Evolutionary conservation across 2,888 invertebrate genomes (phyloP), one percentile per base, ranked within the genome.

Genomic region (Tipula unca): DNA sequence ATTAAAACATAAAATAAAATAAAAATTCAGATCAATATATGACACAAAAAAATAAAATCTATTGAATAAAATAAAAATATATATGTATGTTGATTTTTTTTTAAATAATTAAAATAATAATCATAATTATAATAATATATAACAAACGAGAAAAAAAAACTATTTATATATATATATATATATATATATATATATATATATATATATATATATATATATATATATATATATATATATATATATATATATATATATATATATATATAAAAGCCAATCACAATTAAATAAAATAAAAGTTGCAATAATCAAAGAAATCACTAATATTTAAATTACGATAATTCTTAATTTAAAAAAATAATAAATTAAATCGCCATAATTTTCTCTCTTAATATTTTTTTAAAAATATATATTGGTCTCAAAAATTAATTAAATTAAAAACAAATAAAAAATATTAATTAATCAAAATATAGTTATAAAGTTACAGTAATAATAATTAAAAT

Each of bases 391-490:
- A 69, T 13, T n/a, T n/a, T 48, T 48, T 48, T 48, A 48, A n/a
- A 48, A 0, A n/a, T 69, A 69, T 25, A 69, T 25, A 69, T 69
- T 69, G 69, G 69, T 69, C 69, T 69, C 69, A 69, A 69, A 69
- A 69, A 69, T 69, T 25, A 69, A 69, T 69, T 69, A 69, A 69
- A 69, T 69, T 25, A 69, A 69, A 69, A 69, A 69, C 25, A 69
- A 69, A 69, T 69, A 69, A 69, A 69, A 69, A 69, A 25, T 69
- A 69, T 69, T 69, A 69, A 69, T 69, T 69, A 69, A 69, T 69
- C 25, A 69, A 54, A 54, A 39, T 39, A n/a, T 48, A 48, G n/a
- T 48, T 48, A 48, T 48, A 69, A 69, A 69, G 25, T 54, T 54
- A 54, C 48, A 54, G 13, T 54, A 54, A 69, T 69, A 69, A 69